Percentiles rank a stretch among this genome's conserved stretches.
These are phyloP conservation scores for Drosophila demipolita DNA, from an alignment of 2,888 invertebrate genomes.

Conservation along the genomic window DNA sequence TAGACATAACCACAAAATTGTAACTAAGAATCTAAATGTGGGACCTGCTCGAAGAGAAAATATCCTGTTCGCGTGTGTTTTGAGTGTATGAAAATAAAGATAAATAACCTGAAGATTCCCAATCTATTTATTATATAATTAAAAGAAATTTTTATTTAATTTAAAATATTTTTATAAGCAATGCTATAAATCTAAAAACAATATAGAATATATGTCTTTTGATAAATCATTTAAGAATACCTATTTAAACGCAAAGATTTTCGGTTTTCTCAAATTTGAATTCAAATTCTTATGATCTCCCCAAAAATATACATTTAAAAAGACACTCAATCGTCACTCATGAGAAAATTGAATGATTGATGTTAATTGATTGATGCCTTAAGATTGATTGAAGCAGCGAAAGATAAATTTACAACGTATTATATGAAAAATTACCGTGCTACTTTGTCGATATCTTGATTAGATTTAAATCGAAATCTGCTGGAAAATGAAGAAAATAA, in stretches of 20 bases:
- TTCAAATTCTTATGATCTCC: not conserved
- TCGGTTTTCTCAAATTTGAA: not conserved
- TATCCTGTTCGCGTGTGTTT: not conserved
- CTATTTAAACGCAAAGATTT: not conserved
- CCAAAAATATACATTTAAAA: not conserved
- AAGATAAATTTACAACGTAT: not conserved
- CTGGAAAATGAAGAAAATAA: constrained; percentile 33
- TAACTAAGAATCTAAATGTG: constrained; percentile 6
- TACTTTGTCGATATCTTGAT: not conserved
- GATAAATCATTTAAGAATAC: not conserved
- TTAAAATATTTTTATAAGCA: not conserved
- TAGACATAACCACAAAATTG: constrained; percentile 9
- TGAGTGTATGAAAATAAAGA: not conserved
- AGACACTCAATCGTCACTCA: not conserved
- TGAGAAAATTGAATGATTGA: not conserved
- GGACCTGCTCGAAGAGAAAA: not conserved
- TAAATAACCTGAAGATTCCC: not conserved
- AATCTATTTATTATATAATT: not conserved
- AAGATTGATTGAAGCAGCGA: not conserved
- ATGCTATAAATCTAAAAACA: not conserved
- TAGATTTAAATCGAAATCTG: not conserved
- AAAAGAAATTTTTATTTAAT: not conserved
- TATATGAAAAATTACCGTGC: not conserved
- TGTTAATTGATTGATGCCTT: not conserved
- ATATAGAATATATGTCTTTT: not conserved